Percentiles rank a stretch among this genome's conserved stretches.
phyloP scores from a whole-genome alignment of 2,113 vertebrate species.

The Hemibagrus wyckioides region DNA sequence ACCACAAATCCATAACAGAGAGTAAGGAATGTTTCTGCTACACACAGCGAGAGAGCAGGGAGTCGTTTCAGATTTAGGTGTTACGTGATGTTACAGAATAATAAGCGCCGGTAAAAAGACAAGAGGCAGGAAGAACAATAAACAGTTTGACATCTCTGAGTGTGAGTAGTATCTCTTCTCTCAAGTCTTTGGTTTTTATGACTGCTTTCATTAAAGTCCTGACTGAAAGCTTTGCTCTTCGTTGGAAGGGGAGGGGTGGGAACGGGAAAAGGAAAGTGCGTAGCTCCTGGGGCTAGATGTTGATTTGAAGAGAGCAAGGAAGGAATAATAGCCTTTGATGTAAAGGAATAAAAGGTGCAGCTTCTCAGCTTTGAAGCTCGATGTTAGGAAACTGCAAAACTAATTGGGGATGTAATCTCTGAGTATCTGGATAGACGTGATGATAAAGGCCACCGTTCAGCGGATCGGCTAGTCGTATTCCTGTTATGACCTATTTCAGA shows the following conservation, averaged over 20 bases:
- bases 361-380: slow-evolving; percentile 67
- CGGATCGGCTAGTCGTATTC: not conserved
- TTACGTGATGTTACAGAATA: slow-evolving; percentile 57
- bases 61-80: slow-evolving; percentile 48
- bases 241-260: slow-evolving; percentile 46
- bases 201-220: slow-evolving; percentile 63
- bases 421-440: slow-evolving; percentile 50
- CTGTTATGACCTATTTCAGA: slow-evolving; percentile 9
- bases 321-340: slow-evolving; percentile 72
- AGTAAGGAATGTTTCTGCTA: slow-evolving; percentile 22
- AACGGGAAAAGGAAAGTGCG: slow-evolving; percentile 47
- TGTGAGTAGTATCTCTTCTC: slow-evolving; percentile 50
- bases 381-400: slow-evolving; percentile 68
- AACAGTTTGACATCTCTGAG: slow-evolving; percentile 64
- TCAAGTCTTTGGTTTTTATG: slow-evolving; percentile 66
- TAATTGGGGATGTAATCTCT: slow-evolving; percentile 70
- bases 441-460: slow-evolving; percentile 28
- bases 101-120: slow-evolving; percentile 59
- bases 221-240: slow-evolving; percentile 60
- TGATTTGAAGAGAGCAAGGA: slow-evolving; percentile 72
- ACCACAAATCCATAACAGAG: not conserved
- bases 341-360: slow-evolving; percentile 67
- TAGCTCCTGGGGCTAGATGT: slow-evolving; percentile 68
- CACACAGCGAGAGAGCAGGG: not conserved
- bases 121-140: slow-evolving; percentile 59